Evolutionary conservation across 2,797 vertebrate genomes (phyloP), one percentile per base, ranked within the genome.

Genomic region (Bovichtus variegatus): DNA sequence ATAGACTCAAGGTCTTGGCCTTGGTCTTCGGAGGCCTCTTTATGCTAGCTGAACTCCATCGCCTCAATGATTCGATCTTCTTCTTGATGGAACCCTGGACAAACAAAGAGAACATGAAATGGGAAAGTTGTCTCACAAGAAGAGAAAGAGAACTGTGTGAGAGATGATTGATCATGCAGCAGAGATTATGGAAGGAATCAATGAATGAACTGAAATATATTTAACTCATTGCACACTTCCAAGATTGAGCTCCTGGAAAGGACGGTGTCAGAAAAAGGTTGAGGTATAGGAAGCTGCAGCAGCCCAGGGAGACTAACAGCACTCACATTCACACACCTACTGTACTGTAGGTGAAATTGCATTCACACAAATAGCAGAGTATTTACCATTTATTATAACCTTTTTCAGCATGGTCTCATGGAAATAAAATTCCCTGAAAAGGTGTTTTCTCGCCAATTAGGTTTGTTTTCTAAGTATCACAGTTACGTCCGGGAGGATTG

Each of bases 31-130:
- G 91, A 16, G 92, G 88, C 40, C 90, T 91, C 78, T 94, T 95
- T 0, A 95, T 89, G 61, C 94, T 95, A 0, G 93, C 91, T 21
- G 92, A 94, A 51, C 95, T 95, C 95, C 95, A 95, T 84, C 94
- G 90, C 51, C 94, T 90, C 5, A 95, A 82, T 2, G 94, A 95
- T 15, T 96, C 94, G 0, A 95, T 93, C 80, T 94, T 96, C 79
- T 94, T 95, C 87, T 95, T 96, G 62, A 96, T 94, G 47, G 94
- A 96, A 10, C 94, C 95, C 95, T 96, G 74, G 9, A 47, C 0
- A 4, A 62, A 68, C 10, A 60, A 38, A 54, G 9, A 66, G 9
- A 21, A 19, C 53, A 9, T n/a, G 8, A 47, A 51, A n/a, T 34
- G 1, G 1, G 19, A 25, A 21, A 6, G 9, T 27, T 50, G 29